Base-by-base conservation (phyloP, 1,140 invertebrate genomes). In the Drosophila melanica region DNA sequence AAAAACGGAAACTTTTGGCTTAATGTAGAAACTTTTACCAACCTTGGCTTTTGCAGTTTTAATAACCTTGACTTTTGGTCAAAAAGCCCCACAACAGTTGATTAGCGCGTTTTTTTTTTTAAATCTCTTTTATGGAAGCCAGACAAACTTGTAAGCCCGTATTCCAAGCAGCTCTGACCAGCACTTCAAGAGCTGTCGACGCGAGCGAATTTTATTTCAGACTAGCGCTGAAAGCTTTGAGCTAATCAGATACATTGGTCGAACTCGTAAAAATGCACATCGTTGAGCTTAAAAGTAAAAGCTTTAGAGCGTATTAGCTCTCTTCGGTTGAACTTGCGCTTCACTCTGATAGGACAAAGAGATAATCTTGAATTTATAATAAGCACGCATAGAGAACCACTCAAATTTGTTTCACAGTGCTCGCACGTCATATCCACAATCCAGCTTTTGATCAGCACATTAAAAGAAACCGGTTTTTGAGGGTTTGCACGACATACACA, bases 61-160 rank as follows among this genome's bases (percentile, higher is more conserved):
- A 51, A 69, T 74, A 74, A 69, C 71, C 71, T 74, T 74, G 71
- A 69, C 65, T 69, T 57, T 60, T 63, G 71, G 18, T 50, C 57
- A 35, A 69, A 57, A 57, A 57, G 45, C 45, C 68, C 33, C 47
- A n/a, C 37, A 18, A 44, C 27, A 9, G 23, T 35, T 65, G 71
- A 74, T 74, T 74, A 74, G 45, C 57, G 51, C 51, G 33, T 11
- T 35, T 35, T 14, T 9, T 51, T 69, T 39, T 39, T 35, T 55
- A 42, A 66, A 59, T 66, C 33, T 50, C 12, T 55, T n/a, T 44
- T 33, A n/a, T n/a, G 48, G 54, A 50, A 59, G 45, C 37, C 63
- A 57, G 18, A 57, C 18, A 50, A 60, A 47, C 6, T 48, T 54
- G 12, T 42, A 48, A 68, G 57, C 48, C 55, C 12, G 64, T 39